These are phyloP conservation scores for Sebastes trivittatus DNA, from an alignment of 2,797 vertebrate species.

Conservation along the genomic window DNA sequence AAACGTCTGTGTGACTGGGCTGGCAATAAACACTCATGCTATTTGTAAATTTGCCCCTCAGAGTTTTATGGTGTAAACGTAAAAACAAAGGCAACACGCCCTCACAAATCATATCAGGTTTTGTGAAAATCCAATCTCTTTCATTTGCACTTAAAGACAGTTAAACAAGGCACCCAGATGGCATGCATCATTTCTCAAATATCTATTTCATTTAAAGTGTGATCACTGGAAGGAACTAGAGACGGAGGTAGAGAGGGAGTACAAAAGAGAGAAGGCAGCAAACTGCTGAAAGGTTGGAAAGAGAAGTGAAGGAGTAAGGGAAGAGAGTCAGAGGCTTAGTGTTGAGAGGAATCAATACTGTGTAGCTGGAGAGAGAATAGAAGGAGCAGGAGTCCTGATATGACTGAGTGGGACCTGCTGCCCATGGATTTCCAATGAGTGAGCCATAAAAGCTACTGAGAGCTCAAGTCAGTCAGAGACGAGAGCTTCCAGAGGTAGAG, in stretches of 20 bases:
- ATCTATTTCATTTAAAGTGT: background rate
- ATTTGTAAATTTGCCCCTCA: background rate
- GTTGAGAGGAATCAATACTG: slow-evolving; percentile 47
- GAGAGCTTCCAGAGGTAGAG: background rate
- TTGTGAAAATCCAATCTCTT: background rate
- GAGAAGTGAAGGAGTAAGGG: background rate
- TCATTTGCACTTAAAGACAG: background rate
- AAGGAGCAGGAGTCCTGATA: slow-evolving; percentile 19
- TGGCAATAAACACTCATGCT: no score
- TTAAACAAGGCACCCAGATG: background rate
- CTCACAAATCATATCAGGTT: background rate
- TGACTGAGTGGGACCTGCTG: slow-evolving; percentile 37
- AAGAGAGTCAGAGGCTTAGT: slow-evolving; percentile 26
- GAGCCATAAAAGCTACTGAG: background rate
- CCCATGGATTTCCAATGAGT: slow-evolving; percentile 55
- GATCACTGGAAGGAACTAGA: background rate
- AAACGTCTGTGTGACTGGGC: fast-evolving
- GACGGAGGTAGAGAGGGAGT: background rate
- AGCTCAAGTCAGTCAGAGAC: background rate
- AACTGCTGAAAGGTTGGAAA: background rate
- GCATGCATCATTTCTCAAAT: no score
- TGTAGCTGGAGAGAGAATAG: slow-evolving; percentile 28
- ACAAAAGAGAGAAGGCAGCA: background rate
- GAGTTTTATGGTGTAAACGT: background rate
- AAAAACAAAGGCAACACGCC: fast-evolving